These are phyloP conservation scores for Trimorus sp. DNA, from an alignment of 2,888 invertebrate genomes.

Conservation along the genomic window DNA sequence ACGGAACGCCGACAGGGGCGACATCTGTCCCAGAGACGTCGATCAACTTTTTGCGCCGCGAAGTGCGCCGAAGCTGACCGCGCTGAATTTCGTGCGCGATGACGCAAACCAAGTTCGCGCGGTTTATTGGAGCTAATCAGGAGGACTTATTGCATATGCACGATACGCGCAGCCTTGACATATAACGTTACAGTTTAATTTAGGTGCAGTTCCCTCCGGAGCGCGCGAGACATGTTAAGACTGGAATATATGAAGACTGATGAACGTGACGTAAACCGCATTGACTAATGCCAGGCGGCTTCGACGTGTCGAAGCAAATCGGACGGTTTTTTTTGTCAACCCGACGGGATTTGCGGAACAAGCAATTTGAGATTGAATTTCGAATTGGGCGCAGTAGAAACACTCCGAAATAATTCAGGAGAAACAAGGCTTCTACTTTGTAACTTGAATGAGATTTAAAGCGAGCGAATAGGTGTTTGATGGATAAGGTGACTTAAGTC, in stretches of 20 bases:
- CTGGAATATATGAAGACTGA: constrained; percentile 44
- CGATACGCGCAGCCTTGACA: constrained; percentile 42
- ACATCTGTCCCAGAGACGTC: too few species aligned
- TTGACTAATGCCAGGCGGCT: constrained; percentile 20
- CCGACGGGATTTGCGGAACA: constrained; percentile 1
- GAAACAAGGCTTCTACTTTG: too few species aligned
- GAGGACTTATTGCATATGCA: constrained; percentile 41
- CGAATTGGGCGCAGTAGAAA: too few species aligned
- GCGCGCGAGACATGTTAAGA: constrained; percentile 32
- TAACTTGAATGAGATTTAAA: too few species aligned
- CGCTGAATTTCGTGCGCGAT: constrained; percentile 1
- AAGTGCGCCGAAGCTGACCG: neutral
- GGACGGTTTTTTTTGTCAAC: too few species aligned
- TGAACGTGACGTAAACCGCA: constrained; percentile 43
- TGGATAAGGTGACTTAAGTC: too few species aligned
- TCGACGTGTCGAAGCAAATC: neutral
- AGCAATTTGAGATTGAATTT: too few species aligned
- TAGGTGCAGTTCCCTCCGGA: constrained; percentile 42
- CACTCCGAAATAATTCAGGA: too few species aligned
- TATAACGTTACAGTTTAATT: constrained; percentile 50
- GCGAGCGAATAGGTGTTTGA: too few species aligned
- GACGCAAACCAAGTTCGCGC: neutral
- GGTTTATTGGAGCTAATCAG: constrained; percentile 33
- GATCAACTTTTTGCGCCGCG: too few species aligned
- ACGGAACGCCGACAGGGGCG: too few species aligned